Evolutionary conservation across 2,888 invertebrate genomes (phyloP).

Genomic region (Arge pagana): DNA sequence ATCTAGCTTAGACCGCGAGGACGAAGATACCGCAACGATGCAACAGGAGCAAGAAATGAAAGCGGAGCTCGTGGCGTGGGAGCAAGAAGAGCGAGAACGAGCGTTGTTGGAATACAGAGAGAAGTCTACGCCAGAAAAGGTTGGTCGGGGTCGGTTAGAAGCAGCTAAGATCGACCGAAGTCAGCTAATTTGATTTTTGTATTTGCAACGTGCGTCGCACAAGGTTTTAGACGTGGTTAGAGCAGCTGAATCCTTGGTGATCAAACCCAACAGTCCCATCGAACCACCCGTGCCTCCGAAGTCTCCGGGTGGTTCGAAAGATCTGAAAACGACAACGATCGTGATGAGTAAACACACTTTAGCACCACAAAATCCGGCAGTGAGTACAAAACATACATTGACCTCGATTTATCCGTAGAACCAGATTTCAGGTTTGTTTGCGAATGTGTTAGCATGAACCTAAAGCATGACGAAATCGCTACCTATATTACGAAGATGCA

Average conservation of each 20-base stretch:
- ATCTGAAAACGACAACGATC: constrained; percentile 86
- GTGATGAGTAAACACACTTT: constrained; percentile 93
- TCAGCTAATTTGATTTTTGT: no score
- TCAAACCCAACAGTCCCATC: constrained; percentile 60
- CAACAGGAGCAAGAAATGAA: constrained; percentile 72
- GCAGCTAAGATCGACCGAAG: no score
- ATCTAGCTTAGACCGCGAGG: constrained; percentile 87
- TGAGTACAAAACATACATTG: constrained; percentile 61
- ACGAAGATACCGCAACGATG: constrained; percentile 63
- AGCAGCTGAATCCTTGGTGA: constrained; percentile 83
- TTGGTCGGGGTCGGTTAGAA: no score
- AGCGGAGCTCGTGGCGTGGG: constrained; percentile 76
- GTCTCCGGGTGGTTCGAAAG: constrained; percentile 72
- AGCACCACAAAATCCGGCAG: constrained; percentile 70
- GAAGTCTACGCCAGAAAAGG: constrained; percentile 85
- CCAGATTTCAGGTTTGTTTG: no score
- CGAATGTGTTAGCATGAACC: no score
- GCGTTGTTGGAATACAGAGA: constrained; percentile 68
- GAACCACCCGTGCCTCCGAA: constrained; percentile 70
- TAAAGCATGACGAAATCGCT: no score
- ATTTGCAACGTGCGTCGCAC: constrained; percentile 7
- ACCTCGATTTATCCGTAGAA: no score
- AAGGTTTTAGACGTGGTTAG: constrained; percentile 88
- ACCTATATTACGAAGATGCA: no score
- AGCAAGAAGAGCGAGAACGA: constrained; percentile 68